Evolutionary conservation across 2,113 vertebrate species (phyloP).

Genomic region (Zosterops hypoxanthus): DNA sequence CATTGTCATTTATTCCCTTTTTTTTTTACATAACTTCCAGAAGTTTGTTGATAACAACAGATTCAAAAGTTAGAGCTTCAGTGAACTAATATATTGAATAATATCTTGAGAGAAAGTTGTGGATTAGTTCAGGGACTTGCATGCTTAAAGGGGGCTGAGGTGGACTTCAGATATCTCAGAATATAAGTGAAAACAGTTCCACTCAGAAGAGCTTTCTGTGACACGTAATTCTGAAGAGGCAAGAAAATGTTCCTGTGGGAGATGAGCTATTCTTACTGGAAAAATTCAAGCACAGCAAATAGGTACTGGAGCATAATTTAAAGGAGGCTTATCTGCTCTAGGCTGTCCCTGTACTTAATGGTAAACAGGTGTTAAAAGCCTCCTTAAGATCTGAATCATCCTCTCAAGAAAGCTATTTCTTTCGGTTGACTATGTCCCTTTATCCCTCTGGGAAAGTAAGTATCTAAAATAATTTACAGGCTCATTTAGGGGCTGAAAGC

Average conservation of each 20-base stretch:
- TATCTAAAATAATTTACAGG: not conserved
- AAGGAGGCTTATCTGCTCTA: not conserved
- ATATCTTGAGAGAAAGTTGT: not conserved
- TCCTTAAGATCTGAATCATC: not conserved
- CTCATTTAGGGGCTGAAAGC: not conserved
- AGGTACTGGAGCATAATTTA: not conserved
- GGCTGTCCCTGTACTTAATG: not conserved
- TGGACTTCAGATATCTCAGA: not conserved
- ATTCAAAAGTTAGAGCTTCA: not conserved
- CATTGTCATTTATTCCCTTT: not conserved
- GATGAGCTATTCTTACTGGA: not conserved
- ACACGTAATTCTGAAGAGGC: not conserved
- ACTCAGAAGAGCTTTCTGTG: not conserved
- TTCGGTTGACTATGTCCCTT: not conserved
- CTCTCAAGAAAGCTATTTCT: not conserved
- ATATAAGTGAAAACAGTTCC: not conserved
- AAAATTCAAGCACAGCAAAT: not conserved
- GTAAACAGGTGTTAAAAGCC: slow-evolving; percentile 32
- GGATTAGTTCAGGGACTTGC: not conserved
- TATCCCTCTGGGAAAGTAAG: not conserved
- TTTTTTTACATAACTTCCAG: not conserved
- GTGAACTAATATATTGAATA: not conserved
- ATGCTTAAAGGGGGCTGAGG: not conserved
- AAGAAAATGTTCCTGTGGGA: not conserved
- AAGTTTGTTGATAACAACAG: not conserved